Conservation (phyloP, 2,797 vertebrate species). For the Sylvia borin region DNA sequence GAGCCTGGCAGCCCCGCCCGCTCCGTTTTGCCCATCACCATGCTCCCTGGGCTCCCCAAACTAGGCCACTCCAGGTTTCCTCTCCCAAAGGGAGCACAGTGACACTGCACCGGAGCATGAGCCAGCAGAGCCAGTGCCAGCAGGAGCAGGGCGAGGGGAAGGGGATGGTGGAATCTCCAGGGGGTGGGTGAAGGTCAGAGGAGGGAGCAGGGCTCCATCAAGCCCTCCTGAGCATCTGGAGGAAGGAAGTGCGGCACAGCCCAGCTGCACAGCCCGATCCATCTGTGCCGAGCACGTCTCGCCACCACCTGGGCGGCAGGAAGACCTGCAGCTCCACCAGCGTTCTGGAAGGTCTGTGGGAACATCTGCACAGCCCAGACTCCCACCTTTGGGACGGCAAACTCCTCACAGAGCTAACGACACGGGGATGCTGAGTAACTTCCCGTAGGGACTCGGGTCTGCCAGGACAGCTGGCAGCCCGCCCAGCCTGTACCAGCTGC, state of each 20-base stretch:
- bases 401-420: not conserved
- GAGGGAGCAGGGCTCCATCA: not conserved
- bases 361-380: not conserved
- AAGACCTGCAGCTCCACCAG: not conserved
- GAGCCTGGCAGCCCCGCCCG: not conserved
- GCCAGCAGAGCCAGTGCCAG: not conserved
- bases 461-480: not conserved
- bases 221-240: not conserved
- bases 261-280: not conserved
- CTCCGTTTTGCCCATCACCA: not conserved
- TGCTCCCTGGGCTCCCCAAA: not conserved
- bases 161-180: not conserved
- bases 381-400: not conserved
- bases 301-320: constrained; percentile 31
- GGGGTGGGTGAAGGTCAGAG: not conserved
- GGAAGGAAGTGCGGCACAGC: not conserved
- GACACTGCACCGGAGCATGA: not conserved
- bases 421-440: not conserved
- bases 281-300: not conserved
- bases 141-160: not conserved
- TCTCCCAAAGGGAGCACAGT: not conserved
- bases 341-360: rapidly evolving
- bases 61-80: not conserved
- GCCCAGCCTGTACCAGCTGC: not conserved
- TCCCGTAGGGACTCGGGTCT: not conserved